phyloP scores from a whole-genome alignment of 1,140 invertebrate genomes.

The Yoshiicerus persimilis region DNA sequence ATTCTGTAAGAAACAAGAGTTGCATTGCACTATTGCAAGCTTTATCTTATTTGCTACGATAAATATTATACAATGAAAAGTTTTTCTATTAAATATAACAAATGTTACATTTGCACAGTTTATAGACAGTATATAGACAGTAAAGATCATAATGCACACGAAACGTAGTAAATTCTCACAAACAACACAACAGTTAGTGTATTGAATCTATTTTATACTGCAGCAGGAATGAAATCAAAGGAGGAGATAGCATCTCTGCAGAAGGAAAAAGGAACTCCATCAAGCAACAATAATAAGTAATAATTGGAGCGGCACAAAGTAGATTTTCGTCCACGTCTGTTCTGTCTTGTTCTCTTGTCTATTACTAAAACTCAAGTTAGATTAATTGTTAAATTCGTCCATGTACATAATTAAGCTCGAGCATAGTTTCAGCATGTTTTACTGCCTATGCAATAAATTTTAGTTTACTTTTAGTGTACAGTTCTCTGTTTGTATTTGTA shows the following conservation, averaged over 20 bases:
- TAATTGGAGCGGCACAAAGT: slow-evolving; percentile 18
- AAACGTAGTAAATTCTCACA: neutral
- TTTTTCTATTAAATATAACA: neutral
- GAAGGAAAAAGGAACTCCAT: slow-evolving; percentile 3
- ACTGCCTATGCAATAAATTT: neutral
- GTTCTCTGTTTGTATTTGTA: neutral
- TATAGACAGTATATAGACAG: neutral
- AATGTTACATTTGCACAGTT: neutral
- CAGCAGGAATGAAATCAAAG: neutral
- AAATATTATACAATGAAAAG: neutral
- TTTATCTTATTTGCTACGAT: too few species aligned
- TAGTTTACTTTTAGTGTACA: neutral
- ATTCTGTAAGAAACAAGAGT: neutral
- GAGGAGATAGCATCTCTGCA: neutral
- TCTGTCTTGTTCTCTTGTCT: neutral
- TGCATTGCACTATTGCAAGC: neutral
- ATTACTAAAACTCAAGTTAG: neutral
- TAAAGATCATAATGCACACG: neutral
- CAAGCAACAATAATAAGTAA: slow-evolving; percentile 15
- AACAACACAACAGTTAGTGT: neutral
- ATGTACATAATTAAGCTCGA: neutral
- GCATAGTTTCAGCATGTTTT: neutral
- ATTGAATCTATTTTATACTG: too few species aligned
- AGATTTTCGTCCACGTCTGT: slow-evolving; percentile 1
- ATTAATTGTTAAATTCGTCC: neutral